A percentile compares a stretch with the other conserved stretches of the same genome.
Evolutionary conservation across 2,888 invertebrate genomes (phyloP).

Genomic region (Xylocampa areola): DNA sequence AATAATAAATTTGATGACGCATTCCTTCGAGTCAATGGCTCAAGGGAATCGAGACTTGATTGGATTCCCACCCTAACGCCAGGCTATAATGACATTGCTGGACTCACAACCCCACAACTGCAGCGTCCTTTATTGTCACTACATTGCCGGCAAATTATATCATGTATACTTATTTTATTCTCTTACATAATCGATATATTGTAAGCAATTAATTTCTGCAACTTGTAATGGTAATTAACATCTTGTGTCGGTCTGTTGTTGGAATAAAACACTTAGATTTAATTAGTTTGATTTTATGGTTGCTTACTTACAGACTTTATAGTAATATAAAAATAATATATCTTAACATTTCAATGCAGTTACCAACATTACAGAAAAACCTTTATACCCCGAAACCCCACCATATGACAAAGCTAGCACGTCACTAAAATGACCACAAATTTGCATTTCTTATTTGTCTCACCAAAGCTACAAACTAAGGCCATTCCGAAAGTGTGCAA

Average conservation of each 20-base stretch:
- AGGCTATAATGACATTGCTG: constrained; percentile 42
- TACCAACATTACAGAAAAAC: no score
- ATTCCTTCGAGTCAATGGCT: constrained; percentile 45
- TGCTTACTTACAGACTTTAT: background rate
- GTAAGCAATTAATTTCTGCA: constrained; percentile 4
- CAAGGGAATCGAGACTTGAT: constrained; percentile 65
- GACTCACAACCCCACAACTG: constrained; percentile 37
- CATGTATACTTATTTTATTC: constrained; percentile 24
- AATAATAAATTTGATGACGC: constrained; percentile 59
- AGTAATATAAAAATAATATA: no score
- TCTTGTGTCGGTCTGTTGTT: background rate
- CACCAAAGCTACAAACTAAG: constrained; percentile 13
- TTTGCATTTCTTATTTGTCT: background rate
- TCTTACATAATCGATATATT: background rate
- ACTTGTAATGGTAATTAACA: background rate
- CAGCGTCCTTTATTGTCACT: constrained; percentile 12
- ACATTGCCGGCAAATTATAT: constrained; percentile 30
- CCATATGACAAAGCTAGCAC: constrained; percentile 6
- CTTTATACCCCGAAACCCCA: no score
- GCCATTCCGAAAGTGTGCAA: constrained; percentile 15
- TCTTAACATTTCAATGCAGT: no score
- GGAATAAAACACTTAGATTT: background rate
- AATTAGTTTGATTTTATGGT: background rate
- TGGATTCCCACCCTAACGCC: constrained; percentile 64
- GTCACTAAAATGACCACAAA: constrained; percentile 11